Conservation (phyloP, 2,888 invertebrate species). For the Parasteatoda lunata region DNA sequence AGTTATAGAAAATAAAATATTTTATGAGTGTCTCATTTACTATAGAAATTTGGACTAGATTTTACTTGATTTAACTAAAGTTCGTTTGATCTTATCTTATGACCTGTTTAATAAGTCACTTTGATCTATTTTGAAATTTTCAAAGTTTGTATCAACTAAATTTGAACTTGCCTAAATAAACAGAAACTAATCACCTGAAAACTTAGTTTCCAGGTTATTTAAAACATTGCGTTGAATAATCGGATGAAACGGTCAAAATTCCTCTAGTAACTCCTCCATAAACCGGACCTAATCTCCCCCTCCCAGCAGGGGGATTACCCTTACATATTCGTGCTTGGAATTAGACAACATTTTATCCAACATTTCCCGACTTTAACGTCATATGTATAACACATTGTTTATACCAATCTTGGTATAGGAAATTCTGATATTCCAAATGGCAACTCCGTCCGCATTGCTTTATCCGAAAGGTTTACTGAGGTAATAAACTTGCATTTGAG, state of each 20-base stretch:
- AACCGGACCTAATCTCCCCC: slow-evolving; percentile 32
- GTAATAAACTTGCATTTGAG: slow-evolving; percentile 27
- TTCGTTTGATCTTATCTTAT: too few relatives aligned
- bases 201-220: too few relatives aligned
- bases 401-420: slow-evolving; percentile 1
- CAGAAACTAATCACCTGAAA: too few relatives aligned
- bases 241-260: slow-evolving; percentile 37
- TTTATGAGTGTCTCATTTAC: too few relatives aligned
- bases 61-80: too few relatives aligned
- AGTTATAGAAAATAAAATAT: too few relatives aligned
- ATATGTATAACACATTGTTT: slow-evolving; percentile 36
- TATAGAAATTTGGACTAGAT: too few relatives aligned
- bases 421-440: background rate
- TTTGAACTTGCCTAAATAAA: too few relatives aligned
- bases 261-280: slow-evolving; percentile 21
- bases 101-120: too few relatives aligned
- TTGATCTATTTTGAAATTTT: too few relatives aligned
- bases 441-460: background rate
- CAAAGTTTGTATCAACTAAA: too few relatives aligned
- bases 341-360: slow-evolving; percentile 15
- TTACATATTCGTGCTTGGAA: slow-evolving; percentile 26
- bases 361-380: background rate
- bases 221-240: slow-evolving; percentile 6
- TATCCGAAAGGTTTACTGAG: slow-evolving; percentile 21
- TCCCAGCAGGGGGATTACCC: slow-evolving; percentile 30